Conservation (phyloP, 2,797 vertebrate species). For the Anabas testudineus region DNA sequence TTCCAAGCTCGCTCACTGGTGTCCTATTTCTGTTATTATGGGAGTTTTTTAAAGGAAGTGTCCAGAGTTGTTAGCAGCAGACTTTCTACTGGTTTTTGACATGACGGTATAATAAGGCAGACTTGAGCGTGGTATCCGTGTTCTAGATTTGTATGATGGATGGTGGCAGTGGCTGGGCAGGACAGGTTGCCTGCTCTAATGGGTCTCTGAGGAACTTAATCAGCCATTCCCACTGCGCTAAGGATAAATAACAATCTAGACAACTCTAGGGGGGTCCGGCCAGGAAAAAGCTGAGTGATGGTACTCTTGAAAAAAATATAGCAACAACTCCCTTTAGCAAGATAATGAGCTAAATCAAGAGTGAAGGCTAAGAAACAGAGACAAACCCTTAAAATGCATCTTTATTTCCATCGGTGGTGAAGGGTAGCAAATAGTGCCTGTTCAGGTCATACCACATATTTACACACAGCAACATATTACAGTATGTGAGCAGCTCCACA, state of each 20-base stretch:
- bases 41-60: slow-evolving; percentile 61
- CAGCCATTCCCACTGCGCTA: slow-evolving; percentile 69
- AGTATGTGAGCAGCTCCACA: slow-evolving; percentile 2
- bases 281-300: slow-evolving; percentile 53
- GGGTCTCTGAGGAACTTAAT: slow-evolving; percentile 82
- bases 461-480: slow-evolving; percentile 15
- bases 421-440: slow-evolving; percentile 35
- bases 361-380: slow-evolving; percentile 43
- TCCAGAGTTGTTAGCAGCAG: slow-evolving; percentile 78
- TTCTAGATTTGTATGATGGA: slow-evolving; percentile 85
- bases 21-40: slow-evolving; percentile 75
- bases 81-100: slow-evolving; percentile 72
- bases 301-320: slow-evolving; percentile 46
- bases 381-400: slow-evolving; percentile 34
- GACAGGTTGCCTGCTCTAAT: slow-evolving; percentile 82
- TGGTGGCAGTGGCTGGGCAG: slow-evolving; percentile 70
- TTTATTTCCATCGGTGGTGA: slow-evolving; percentile 30
- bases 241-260: slow-evolving; percentile 79
- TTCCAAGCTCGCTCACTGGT: slow-evolving; percentile 52
- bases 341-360: slow-evolving; percentile 60
- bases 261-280: slow-evolving; percentile 50
- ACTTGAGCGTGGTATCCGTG: slow-evolving; percentile 53
- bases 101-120: slow-evolving; percentile 67
- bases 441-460: slow-evolving; percentile 34
- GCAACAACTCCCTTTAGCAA: slow-evolving; percentile 35